A percentile compares a stretch with the other conserved stretches of the same genome.
Evolutionary conservation across 2,888 invertebrate species (phyloP).

Genomic region (Microdon myrmicae): DNA sequence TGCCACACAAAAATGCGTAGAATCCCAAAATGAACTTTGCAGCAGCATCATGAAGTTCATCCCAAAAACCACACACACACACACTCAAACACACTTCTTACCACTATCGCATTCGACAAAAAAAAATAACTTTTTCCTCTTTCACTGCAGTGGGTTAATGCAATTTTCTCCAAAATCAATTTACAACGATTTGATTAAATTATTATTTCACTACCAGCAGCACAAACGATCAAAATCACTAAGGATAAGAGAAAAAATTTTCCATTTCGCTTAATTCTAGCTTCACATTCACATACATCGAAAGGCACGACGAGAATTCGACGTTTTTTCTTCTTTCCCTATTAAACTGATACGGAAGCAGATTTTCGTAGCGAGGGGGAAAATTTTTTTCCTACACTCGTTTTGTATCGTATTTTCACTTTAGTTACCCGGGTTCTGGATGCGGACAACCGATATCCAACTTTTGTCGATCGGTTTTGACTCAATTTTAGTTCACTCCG

Average conservation of each 20-base stretch:
- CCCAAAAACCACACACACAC: constrained; percentile 34
- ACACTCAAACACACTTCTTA: constrained; percentile 33
- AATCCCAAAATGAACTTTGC: constrained; percentile 41
- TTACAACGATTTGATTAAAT: constrained; percentile 17
- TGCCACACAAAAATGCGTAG: constrained; percentile 40
- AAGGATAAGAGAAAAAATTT: constrained; percentile 13
- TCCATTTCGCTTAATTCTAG: constrained; percentile 11
- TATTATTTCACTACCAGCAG: too few species aligned
- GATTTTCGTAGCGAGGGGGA: constrained; percentile 11
- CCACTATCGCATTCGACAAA: constrained; percentile 30
- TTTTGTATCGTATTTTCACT: constrained; percentile 40
- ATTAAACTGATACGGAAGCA: constrained; percentile 9
- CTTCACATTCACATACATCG: constrained; percentile 24
- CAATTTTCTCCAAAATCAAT: constrained; percentile 19
- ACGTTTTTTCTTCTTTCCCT: constrained; percentile 29
- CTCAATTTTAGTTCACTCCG: constrained; percentile 23
- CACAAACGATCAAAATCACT: too few species aligned
- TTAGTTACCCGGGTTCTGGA: constrained; percentile 37
- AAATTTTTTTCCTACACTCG: constrained; percentile 24
- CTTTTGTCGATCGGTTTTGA: constrained; percentile 17
- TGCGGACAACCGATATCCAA: constrained; percentile 34
- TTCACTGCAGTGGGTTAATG: constrained; percentile 14
- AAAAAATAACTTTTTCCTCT: constrained; percentile 22
- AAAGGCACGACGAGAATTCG: too few species aligned
- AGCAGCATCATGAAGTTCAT: constrained; percentile 27